Base-by-base conservation (phyloP, 2,797 vertebrate species). In the Accipiter minullus region DNA sequence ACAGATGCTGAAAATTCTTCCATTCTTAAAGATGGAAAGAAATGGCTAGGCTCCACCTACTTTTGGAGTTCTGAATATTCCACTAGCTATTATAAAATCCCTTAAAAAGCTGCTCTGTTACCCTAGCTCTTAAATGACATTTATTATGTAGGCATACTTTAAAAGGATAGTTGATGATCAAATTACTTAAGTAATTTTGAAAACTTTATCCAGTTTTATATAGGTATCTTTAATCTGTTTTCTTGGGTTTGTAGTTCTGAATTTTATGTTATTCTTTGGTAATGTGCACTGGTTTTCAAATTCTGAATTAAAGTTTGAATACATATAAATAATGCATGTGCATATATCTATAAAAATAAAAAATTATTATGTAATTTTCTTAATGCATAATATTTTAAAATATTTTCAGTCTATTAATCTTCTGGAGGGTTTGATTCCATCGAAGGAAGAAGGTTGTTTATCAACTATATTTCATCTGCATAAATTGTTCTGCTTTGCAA, bases 331-430 rank as follows among this genome's bases (percentile, higher is more conserved):
- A 77, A 71, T 22, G 27, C 11, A 52, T 23, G 7, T 71, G 40
- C 45, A 45, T 50, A 23, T 44, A 12, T 42, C 2, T 40, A 19
- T 48, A 59, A 36, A 85, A 83, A n/a, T 42, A 58, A 58, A 67
- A 74, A 40, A 20, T 47, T 6, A 32, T 38, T 86, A 17, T 67
- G 4, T 56, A 56, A 26, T 42, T 58, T 91, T 82, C 40, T 84
- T 74, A 95, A 75, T 50, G 2, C 4, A 55, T 58, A 22, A 38
- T 62, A 38, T 89, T 95, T 95, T 76, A 23, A 76, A 93, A 82
- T 87, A n/a, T 95, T 98, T 97, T 76, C 95, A 98, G 98, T 98
- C 98, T 66, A 95, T 98, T 93, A 98, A 96, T 93, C 96, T 98
- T 92, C 96, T 98, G 95, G 98, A 98, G 64, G 98, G 98, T 36